Conservation (phyloP, 2,888 invertebrate genomes). For the Eilema griseolum region DNA sequence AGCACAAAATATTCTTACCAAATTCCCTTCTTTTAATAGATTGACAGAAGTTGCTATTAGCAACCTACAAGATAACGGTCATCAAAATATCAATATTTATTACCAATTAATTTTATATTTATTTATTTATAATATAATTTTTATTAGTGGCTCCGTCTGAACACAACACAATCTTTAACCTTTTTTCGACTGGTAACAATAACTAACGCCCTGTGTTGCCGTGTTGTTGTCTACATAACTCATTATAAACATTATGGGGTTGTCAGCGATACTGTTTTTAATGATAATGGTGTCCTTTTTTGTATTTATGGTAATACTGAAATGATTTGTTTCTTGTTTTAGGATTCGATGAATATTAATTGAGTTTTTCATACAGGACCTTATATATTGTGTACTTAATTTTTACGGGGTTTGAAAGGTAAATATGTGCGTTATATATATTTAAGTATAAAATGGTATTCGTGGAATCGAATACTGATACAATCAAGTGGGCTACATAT, state of each 20-base stretch:
- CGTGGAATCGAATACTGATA: background rate
- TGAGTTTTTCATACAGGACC: slow-evolving; percentile 17
- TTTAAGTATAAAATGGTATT: background rate
- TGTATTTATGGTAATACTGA: slow-evolving; percentile 48
- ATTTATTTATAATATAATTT: slow-evolving; percentile 4
- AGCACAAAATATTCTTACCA: slow-evolving; percentile 14
- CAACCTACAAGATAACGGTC: slow-evolving; percentile 23
- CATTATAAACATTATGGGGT: slow-evolving; percentile 57
- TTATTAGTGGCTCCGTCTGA: slow-evolving; percentile 47
- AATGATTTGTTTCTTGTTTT: slow-evolving; percentile 46
- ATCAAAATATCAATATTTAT: slow-evolving; percentile 44
- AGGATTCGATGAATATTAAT: slow-evolving; percentile 42
- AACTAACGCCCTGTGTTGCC: slow-evolving; percentile 58
- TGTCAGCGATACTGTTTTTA: slow-evolving; percentile 57
- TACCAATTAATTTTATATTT: slow-evolving; percentile 27
- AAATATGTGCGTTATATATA: background rate
- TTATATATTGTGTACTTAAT: slow-evolving; percentile 25
- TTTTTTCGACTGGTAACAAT: slow-evolving; percentile 55
- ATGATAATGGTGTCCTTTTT: slow-evolving; percentile 50
- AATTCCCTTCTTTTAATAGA: slow-evolving; percentile 24
- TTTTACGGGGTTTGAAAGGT: background rate
- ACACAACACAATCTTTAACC: slow-evolving; percentile 45
- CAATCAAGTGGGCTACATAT: slow-evolving; percentile 17
- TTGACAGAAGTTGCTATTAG: slow-evolving; percentile 29
- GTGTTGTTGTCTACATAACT: slow-evolving; percentile 58